Evolutionary conservation across 1,140 invertebrate genomes (phyloP).

Genomic region (Cydia strobilella): DNA sequence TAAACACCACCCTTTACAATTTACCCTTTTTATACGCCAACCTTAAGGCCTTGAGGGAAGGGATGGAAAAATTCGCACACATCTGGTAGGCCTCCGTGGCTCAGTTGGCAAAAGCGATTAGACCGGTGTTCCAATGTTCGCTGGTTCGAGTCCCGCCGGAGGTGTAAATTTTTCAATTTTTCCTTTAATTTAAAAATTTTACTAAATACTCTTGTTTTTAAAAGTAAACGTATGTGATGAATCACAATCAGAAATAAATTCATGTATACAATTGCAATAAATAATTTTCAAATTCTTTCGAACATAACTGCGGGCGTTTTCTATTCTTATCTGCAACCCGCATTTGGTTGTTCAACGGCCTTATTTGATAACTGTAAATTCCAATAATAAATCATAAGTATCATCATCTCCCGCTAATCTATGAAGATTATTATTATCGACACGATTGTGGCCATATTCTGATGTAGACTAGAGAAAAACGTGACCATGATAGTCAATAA

Average conservation of each 20-base stretch:
- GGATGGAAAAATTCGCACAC: too few species aligned
- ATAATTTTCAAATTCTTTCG: background rate
- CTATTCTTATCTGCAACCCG: conserved; percentile 20
- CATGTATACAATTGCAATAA: background rate
- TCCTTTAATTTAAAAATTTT: too few species aligned
- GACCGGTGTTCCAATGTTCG: too few species aligned
- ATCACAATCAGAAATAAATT: conserved; percentile 1
- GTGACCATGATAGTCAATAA: background rate
- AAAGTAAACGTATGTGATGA: background rate
- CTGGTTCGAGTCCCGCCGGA: too few species aligned
- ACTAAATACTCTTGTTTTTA: background rate
- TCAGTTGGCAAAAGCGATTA: too few species aligned
- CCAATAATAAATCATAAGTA: conserved; percentile 20
- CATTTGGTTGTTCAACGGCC: conserved; percentile 9
- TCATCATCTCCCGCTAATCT: conserved; percentile 27
- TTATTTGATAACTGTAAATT: conserved; percentile 26
- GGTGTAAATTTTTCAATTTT: too few species aligned
- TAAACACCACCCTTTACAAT: too few species aligned
- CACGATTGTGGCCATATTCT: background rate
- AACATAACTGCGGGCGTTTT: conserved; percentile 27
- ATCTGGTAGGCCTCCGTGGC: too few species aligned
- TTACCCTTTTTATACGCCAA: too few species aligned
- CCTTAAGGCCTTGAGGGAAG: too few species aligned
- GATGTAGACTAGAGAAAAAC: background rate
- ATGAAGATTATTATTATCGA: conserved; percentile 16